A percentile compares a stretch with the other conserved stretches of the same genome.
phyloP scores from a whole-genome alignment of 2,888 invertebrate species.

The Darwinula stevensoni region DNA sequence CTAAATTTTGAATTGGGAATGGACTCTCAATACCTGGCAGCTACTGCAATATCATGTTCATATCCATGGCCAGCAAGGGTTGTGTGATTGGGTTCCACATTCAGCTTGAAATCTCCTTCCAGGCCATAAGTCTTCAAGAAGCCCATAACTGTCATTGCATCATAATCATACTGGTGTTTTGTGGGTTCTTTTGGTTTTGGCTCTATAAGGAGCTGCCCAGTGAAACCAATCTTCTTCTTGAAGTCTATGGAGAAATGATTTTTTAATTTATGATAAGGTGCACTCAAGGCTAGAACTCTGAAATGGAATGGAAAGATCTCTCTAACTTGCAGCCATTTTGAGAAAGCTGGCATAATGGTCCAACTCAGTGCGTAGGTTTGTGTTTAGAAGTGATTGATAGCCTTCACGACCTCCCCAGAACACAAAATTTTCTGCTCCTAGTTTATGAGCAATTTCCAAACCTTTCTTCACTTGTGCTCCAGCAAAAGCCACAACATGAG shows the following conservation, averaged over 20 bases:
- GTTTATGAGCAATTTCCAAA: constrained; percentile 26
- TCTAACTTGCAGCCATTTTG: constrained; percentile 24
- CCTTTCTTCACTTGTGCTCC: constrained; percentile 29
- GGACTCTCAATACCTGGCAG: constrained; percentile 27
- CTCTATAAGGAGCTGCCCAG: constrained; percentile 26
- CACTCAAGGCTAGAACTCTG: too few relatives aligned
- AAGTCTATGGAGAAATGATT: constrained; percentile 19
- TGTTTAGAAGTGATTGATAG: constrained; percentile 25
- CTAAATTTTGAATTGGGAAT: neutral
- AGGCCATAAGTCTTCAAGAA: constrained; percentile 27
- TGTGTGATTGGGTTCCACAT: constrained; percentile 27
- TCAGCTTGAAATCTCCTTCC: constrained; percentile 29
- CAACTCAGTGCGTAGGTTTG: constrained; percentile 26
- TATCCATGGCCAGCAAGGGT: constrained; percentile 18
- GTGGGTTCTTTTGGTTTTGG: constrained; percentile 22
- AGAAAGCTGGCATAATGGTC: constrained; percentile 28
- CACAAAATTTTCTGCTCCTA: constrained; percentile 29
- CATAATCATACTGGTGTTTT: constrained; percentile 28
- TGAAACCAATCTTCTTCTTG: constrained; percentile 28
- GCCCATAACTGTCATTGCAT: constrained; percentile 29
- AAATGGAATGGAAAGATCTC: too few relatives aligned
- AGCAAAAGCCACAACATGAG: constrained; percentile 25
- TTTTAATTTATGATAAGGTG: neutral
- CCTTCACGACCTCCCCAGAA: constrained; percentile 30
- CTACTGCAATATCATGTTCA: constrained; percentile 25